These are phyloP conservation scores for Ruditapes philippinarum DNA, from an alignment of 1,140 invertebrate species.

Conservation along the genomic window DNA sequence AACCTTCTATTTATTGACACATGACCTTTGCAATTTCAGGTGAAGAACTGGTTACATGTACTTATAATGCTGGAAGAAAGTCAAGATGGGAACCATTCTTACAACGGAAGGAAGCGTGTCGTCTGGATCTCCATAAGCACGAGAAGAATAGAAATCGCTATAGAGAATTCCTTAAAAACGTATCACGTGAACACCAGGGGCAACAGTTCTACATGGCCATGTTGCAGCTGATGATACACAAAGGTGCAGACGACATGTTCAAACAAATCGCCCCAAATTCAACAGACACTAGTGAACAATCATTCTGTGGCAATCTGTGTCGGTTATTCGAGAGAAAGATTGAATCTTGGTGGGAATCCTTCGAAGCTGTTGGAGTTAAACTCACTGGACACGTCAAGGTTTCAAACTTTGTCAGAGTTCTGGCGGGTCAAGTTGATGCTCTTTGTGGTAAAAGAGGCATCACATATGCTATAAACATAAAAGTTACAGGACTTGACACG, in stretches of 20 bases:
- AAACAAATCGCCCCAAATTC: constrained; percentile 64
- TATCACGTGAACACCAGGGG: constrained; percentile 77
- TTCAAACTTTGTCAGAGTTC: constrained; percentile 79
- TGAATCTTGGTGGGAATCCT: constrained; percentile 79
- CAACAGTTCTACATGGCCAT: constrained; percentile 77
- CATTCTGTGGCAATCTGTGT: constrained; percentile 78
- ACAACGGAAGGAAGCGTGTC: constrained; percentile 77
- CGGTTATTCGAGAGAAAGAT: constrained; percentile 80
- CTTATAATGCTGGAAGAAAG: constrained; percentile 72
- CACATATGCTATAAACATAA: constrained; percentile 78
- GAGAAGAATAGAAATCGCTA: constrained; percentile 78
- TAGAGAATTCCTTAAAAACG: constrained; percentile 74
- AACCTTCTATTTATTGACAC: too few relatives aligned
- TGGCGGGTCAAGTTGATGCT: constrained; percentile 79
- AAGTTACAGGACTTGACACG: constrained; percentile 80
- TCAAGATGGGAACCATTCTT: constrained; percentile 79
- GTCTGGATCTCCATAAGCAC: constrained; percentile 79
- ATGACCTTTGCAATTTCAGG: too few relatives aligned
- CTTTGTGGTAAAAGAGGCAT: constrained; percentile 74
- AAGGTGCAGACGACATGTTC: constrained; percentile 79
- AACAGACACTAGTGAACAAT: constrained; percentile 46
- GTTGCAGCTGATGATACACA: constrained; percentile 69
- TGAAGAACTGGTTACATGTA: constrained; percentile 76
- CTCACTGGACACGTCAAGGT: constrained; percentile 83
- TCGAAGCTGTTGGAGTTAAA: constrained; percentile 78